Evolutionary conservation across 2,888 invertebrate species (phyloP).

Genomic region (Silvanus unidentatus): DNA sequence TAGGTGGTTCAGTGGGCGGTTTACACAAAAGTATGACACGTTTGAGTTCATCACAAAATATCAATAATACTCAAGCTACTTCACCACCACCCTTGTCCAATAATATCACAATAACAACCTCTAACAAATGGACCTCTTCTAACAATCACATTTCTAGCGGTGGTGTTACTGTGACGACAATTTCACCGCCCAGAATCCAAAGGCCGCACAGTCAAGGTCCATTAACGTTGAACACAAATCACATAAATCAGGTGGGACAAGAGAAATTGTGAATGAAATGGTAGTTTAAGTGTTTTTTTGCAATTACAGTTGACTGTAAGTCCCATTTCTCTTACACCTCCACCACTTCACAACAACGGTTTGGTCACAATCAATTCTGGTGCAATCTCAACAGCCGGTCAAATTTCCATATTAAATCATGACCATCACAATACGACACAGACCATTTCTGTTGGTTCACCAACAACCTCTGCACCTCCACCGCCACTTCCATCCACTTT

Average conservation of each 20-base stretch:
- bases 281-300: neutral
- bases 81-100: constrained; percentile 43
- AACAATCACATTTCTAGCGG: constrained; percentile 49
- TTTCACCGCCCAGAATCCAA: constrained; percentile 49
- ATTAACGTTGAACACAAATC: constrained; percentile 35
- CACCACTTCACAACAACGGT: constrained; percentile 27
- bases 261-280: too few species aligned
- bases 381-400: constrained; percentile 39
- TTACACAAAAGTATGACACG: constrained; percentile 79
- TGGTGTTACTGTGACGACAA: constrained; percentile 52
- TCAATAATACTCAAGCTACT: constrained; percentile 46
- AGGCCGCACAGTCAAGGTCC: constrained; percentile 54
- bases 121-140: constrained; percentile 50
- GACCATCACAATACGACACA: constrained; percentile 37
- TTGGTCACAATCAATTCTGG: constrained; percentile 43
- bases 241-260: constrained; percentile 34
- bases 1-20: constrained; percentile 63
- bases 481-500: constrained; percentile 20
- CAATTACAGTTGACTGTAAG: constrained; percentile 3
- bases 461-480: constrained; percentile 21
- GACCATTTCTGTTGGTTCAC: constrained; percentile 39
- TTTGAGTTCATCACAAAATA: constrained; percentile 71
- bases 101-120: constrained; percentile 49
- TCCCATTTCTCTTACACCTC: constrained; percentile 14
- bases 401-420: constrained; percentile 40